Evolutionary conservation across 2,888 invertebrate species (phyloP), one percentile per base, ranked within the genome.

Genomic region (Melipona bicolor): DNA sequence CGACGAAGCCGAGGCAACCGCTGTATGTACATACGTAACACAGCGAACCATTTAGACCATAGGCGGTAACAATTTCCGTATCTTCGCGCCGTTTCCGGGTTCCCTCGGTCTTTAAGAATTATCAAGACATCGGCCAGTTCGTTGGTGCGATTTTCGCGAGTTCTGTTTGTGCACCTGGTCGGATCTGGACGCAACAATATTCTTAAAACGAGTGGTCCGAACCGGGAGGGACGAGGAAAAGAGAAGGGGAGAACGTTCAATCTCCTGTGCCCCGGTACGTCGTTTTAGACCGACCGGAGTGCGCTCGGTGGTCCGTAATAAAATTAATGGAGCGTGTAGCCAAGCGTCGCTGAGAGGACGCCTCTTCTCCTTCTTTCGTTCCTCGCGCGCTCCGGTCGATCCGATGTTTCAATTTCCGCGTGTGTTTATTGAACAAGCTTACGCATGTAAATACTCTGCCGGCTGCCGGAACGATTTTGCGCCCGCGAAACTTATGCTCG

Each of bases 291-390:
- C 43, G 43, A 43, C 11, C 70, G 86, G 86, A 88, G 86, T 77
- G 84, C 87, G 88, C 89, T 89, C 85, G 79, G 80, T 86, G 88
- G 89, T 87, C 87, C 87, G 90, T 92, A 92, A 92, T 93, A 93
- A 93, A 92, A 91, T 93, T 93, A 93, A 93, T 93, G 92, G 93
- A 91, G 91, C 92, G 91, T 43, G 43, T 92, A 84, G 87, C 43
- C 89, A 83, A 90, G 87, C 87, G 86, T 83, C 86, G 86, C 84
- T 36, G 43, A 9, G 86, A 90, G 87, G 87, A 89, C 89, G 89
- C 85, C 89, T 87, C 90, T 91, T 91, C 91, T 85, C 62, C 84
- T 89, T 87, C 90, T 91, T 91, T 91, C 85, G 89, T 90, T 88
- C 87, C 43, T 92, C 91, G 87, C 89, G 89, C 90, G 43, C 43